Evolutionary conservation across 2,113 vertebrate species (phyloP), one percentile per base, ranked within the genome.

Genomic region (Acrocephalus arundinaceus): DNA sequence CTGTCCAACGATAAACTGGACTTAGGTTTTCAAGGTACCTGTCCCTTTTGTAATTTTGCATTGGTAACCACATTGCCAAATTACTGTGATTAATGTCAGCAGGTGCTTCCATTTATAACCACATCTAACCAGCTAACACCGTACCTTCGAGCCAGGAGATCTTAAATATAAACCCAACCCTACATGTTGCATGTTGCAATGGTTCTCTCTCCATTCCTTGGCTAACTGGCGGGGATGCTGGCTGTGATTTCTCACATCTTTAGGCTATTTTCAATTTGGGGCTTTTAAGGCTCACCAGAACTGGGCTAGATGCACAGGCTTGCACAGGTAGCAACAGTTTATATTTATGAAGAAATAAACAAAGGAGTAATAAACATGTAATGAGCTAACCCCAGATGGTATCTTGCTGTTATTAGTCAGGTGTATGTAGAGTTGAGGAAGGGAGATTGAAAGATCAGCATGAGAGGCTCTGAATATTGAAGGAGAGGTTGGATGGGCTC

Each of bases 371-470:
- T 94, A 96, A 96, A 95, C 90, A 92, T 61, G 83, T 92, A 95
- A 96, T 66, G 86, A 86, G 73, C 95, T 93, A 96, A 95, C 86
- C 96, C 86, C 80, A 96, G 94, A 96, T 95, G 57, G 43, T 96
- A 95, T 96, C 92, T 94, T 52, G n/a, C 41, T 87, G 68, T 84
- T 96, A 94, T 85, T 96, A 72, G 80, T 90, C 88, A 92, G 88
- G 92, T 95, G 86, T 61, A 85, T 27, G 58, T 0, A 6, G 61
- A 81, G 45, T 57, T 92, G 62, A 49, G 66, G 46, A 94, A 92
- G 37, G 20, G 46, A 89, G 59, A 73, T 21, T 48, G 51, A 92
- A 75, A 54, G 77, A 87, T 90, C 67, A 39, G 49, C 54, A 43
- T 22, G 37, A 52, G 65, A 78, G 31, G 33, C 49, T 95, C 51